Base-by-base conservation (phyloP, 1,140 invertebrate species). In the Myzus persicae region DNA sequence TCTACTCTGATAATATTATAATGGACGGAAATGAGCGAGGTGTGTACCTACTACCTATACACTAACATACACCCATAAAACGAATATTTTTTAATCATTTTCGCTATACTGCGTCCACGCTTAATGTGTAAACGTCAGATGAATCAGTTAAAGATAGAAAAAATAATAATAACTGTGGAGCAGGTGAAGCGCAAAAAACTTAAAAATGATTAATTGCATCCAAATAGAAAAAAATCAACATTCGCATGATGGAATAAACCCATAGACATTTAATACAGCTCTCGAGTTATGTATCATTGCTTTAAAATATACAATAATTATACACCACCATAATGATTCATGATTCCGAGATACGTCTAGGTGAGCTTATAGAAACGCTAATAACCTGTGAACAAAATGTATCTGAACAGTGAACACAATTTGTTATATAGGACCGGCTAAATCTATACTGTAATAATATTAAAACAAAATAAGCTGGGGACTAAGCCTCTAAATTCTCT, bases 151-250 rank as follows among this genome's bases (percentile, higher is more conserved):
- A 44, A 87, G 11, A 87, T 44, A 44, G 31, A 87, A 87, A 87
- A 44, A 42, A 40, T 8, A 82, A 82, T 82, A 40, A n/a, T 36
- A n/a, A 36, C 14, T 2, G 14, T n/a, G 59, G 31, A 76, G 4
- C n/a, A n/a, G 14, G n/a, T n/a, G 59, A 36, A 76, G 31, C 14
- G 59, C 11, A n/a, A 36, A 76, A n/a, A 18, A 14, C 14, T n/a
- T n/a, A 87, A 87, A 87, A 44, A 87, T 44, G 84, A 87, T 87
- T 87, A 46, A 87, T n/a, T 87, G n/a, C 26, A 26, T 44, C 2
- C 14, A 11, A 0, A n/a, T n/a, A 76, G 6, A 82, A 38, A 40
- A 42, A 42, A 40, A 26, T n/a, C 14, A 36, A 1, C 31, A 84
- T 40, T 84, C 40, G 24, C 1, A 84, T 14, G 24, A 84, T 24